Evolutionary conservation across 2,113 vertebrate species (phyloP), one percentile per base, ranked within the genome.

Genomic region (Thamnophis sirtalis): DNA sequence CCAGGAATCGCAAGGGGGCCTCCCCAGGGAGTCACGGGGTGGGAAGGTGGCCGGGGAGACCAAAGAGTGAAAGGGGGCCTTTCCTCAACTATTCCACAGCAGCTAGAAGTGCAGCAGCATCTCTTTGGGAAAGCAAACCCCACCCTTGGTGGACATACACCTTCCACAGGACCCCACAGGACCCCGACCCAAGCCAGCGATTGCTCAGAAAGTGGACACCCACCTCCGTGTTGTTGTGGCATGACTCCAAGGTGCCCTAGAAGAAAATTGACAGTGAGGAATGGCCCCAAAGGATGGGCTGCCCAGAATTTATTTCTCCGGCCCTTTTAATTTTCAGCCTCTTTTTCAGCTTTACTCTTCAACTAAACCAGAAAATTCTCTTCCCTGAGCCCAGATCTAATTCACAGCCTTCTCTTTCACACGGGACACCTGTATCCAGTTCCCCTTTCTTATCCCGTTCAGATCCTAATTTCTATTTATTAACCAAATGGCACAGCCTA

Each of bases 211-310:
- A 26, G 11, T 3, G 5, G n/a, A 21, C 85, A 96, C 97, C 97
- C 96, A 99, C 98, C 97, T 98, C 97, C 88, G 98, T 96, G 24
- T 94, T 96, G 8, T 94, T 97, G 0, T 17, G 95, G 94, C 98
- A 98, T 0, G 95, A 97, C 11, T 94, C 96, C 94, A 99, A 96
- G 92, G 98, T 94, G 48, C 97, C 97, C 98, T 99, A 96, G 90
- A 91, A n/a, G 63, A 80, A 84, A 84, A 58, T 5, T 5, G 9
- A 15, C 60, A 90, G 19, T 51, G 24, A 55, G 60, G 50, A 26
- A 56, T 1, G n/a, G 50, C 13, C 43, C 56, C 26, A 68, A 49
- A 43, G 28, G 17, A 22, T 22, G 87, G 53, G 53, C 1, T 4
- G 21, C 9, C 3, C 24, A 87, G 21, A 4, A 24, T 86, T 17